Evolutionary conservation across 2,797 vertebrate genomes (phyloP).

Genomic region (Dipus sagitta): DNA sequence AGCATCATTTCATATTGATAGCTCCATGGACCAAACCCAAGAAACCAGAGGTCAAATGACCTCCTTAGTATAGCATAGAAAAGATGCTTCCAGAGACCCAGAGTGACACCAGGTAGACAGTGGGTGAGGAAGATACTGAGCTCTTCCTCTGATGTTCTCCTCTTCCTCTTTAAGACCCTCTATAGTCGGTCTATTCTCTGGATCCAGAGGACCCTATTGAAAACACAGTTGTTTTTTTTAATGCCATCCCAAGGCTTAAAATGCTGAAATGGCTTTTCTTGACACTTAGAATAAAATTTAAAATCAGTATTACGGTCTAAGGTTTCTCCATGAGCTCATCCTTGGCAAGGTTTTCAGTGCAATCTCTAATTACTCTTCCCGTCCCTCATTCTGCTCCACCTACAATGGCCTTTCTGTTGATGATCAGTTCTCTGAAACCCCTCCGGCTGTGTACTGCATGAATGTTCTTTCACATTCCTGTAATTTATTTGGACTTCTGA

Average conservation of each 20-base stretch:
- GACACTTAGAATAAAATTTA: conserved; percentile 63
- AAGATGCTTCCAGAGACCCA: neutral
- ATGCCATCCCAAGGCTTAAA: conserved; percentile 38
- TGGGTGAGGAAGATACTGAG: neutral
- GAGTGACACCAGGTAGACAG: neutral
- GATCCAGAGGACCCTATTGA: neutral
- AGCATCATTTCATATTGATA: neutral
- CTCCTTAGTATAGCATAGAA: neutral
- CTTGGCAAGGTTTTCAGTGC: conserved; percentile 64
- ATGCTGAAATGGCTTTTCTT: conserved; percentile 61
- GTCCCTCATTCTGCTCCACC: neutral
- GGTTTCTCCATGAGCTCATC: conserved; percentile 66
- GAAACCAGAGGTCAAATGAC: conserved; percentile 6
- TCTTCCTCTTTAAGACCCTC: neutral
- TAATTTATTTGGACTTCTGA: neutral
- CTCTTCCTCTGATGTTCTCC: neutral
- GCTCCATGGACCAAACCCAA: neutral
- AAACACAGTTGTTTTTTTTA: conserved; percentile 57
- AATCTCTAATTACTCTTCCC: conserved; percentile 64
- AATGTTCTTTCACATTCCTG: neutral
- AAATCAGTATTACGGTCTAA: conserved; percentile 59
- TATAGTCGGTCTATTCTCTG: neutral
- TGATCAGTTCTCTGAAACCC: neutral
- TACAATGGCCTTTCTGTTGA: neutral
- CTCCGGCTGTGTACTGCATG: neutral